Evolutionary conservation across 2,888 invertebrate genomes (phyloP).

Genomic region (Drepanosiphum platanoidis): DNA sequence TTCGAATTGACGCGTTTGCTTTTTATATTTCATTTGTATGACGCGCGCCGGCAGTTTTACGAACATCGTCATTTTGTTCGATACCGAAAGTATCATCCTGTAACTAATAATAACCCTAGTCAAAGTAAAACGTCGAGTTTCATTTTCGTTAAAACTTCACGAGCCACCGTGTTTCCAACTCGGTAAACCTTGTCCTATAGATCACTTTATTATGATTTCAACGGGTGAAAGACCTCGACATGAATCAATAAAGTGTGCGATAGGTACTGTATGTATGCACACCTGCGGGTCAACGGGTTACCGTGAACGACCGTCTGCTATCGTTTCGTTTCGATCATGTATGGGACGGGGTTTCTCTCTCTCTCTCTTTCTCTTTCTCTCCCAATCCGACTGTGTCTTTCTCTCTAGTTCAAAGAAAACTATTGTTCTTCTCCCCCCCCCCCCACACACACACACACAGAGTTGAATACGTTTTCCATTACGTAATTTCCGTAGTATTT

Average conservation of each 20-base stretch:
- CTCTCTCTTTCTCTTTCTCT: background rate
- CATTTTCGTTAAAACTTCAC: conserved; percentile 17
- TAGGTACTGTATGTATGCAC: background rate
- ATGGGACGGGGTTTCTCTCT: conserved; percentile 9
- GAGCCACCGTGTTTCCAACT: conserved; percentile 22
- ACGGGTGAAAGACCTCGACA: conserved; percentile 60
- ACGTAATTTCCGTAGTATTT: background rate
- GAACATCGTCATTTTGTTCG: background rate
- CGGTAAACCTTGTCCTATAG: conserved; percentile 36
- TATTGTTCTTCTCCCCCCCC: background rate
- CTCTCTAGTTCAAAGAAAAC: background rate
- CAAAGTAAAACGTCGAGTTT: conserved; percentile 25
- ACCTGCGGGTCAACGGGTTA: conserved; percentile 53
- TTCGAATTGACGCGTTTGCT: background rate
- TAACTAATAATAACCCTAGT: no score
- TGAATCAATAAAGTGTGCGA: conserved; percentile 47
- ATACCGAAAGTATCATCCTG: background rate
- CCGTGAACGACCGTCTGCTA: conserved; percentile 21
- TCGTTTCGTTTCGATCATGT: conserved; percentile 9
- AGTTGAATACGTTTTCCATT: background rate
- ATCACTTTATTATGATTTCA: conserved; percentile 49
- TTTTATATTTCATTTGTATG: background rate
- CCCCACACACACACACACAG: background rate
- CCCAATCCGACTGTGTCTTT: background rate
- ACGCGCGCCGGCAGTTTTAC: background rate